Percentiles rank a stretch among this genome's conserved stretches.
These are phyloP conservation scores for Sceloporus tristichus DNA, from an alignment of 2,113 vertebrate species.

Conservation along the genomic window DNA sequence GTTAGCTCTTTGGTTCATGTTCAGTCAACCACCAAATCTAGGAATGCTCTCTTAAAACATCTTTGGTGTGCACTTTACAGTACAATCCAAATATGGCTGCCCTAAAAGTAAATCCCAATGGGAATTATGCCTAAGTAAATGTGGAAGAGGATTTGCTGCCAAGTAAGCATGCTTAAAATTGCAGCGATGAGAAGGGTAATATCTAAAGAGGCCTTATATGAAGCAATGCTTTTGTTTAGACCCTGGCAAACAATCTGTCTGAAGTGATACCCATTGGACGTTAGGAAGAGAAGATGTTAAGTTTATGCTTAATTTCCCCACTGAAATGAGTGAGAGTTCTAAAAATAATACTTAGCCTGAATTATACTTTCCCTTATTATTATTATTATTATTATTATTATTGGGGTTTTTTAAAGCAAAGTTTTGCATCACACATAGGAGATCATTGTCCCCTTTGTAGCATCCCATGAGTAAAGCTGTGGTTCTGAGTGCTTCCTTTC, in stretches of 20 bases:
- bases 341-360: neutral
- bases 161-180: too few relatives aligned
- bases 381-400: too few relatives aligned
- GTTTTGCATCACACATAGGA: constrained; percentile 16
- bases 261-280: too few relatives aligned
- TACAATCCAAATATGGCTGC: too few relatives aligned
- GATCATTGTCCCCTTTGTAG: constrained; percentile 46
- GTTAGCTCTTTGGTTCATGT: too few relatives aligned
- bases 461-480: constrained; percentile 65
- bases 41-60: neutral
- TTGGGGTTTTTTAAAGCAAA: rapidly evolving
- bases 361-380: too few relatives aligned
- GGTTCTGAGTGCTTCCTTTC: constrained; percentile 79
- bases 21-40: too few relatives aligned
- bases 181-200: neutral
- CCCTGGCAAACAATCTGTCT: too few relatives aligned
- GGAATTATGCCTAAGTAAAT: too few relatives aligned
- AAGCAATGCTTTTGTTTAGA: neutral
- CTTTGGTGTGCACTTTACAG: neutral
- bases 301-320: neutral
- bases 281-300: too few relatives aligned
- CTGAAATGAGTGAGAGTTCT: neutral
- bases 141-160: neutral
- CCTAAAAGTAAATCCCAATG: too few relatives aligned
- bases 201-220: neutral